Conservation (phyloP, 1,140 invertebrate species). For the Chironomus tepperi region DNA sequence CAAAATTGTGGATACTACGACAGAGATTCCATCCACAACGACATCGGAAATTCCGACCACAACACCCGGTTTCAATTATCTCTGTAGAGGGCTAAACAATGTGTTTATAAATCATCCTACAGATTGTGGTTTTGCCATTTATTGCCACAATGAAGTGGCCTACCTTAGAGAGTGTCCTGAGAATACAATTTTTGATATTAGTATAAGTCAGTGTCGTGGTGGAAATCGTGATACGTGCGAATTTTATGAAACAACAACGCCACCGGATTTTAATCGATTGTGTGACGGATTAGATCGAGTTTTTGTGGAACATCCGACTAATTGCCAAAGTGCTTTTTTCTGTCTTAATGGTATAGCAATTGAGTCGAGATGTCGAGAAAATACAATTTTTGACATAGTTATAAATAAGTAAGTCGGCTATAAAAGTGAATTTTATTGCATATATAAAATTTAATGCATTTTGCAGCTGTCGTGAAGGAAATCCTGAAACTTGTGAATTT, state of each 20-base stretch:
- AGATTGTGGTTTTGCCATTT: background rate
- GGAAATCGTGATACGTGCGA: conserved; percentile 5
- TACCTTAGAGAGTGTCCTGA: background rate
- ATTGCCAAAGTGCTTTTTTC: background rate
- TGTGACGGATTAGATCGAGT: background rate
- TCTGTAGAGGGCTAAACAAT: background rate
- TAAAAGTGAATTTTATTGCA: no score
- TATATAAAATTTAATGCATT: no score
- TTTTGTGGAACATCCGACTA: background rate
- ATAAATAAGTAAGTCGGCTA: no score
- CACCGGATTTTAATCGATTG: background rate
- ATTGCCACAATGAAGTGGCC: background rate
- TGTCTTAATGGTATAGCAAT: background rate
- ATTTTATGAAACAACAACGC: background rate
- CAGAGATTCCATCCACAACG: background rate
- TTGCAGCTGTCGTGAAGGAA: no score
- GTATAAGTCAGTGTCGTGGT: background rate
- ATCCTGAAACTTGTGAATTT: no score
- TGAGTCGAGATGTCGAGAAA: background rate
- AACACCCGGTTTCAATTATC: background rate
- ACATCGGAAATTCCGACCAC: background rate
- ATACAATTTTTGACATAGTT: background rate
- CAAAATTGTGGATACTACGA: background rate
- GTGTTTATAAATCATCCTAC: background rate
- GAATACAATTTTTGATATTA: background rate